phyloP scores from a whole-genome alignment of 2,888 invertebrate genomes.

The Sinotaia quadrata region DNA sequence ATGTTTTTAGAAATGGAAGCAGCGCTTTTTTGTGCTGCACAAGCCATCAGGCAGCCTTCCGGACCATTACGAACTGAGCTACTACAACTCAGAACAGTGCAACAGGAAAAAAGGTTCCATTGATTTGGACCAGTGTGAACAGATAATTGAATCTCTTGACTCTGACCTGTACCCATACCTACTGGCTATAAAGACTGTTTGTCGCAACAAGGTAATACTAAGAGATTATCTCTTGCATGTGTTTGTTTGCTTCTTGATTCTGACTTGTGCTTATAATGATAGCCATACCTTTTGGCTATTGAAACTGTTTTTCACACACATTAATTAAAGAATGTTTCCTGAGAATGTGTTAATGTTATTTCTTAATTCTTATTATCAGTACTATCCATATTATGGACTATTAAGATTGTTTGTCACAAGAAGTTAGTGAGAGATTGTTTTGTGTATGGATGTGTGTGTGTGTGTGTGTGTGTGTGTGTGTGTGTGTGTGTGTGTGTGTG shows the following conservation, averaged over 20 bases:
- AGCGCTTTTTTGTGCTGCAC: constrained; percentile 90
- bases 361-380: too few relatives aligned
- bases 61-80: constrained; percentile 93
- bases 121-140: constrained; percentile 95
- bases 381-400: too few relatives aligned
- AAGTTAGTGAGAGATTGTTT: too few relatives aligned
- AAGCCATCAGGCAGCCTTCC: constrained; percentile 93
- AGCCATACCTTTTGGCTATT: background rate
- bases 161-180: constrained; percentile 63
- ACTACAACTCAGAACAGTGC: constrained; percentile 83
- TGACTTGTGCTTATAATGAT: too few relatives aligned
- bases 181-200: constrained; percentile 66
- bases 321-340: too few relatives aligned
- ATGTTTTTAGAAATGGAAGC: constrained; percentile 88
- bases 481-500: constrained; percentile 3
- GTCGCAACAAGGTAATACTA: constrained; percentile 67
- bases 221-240: background rate
- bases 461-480: constrained; percentile 5
- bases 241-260: background rate
- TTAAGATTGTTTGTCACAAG: too few relatives aligned
- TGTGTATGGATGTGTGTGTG: constrained; percentile 5
- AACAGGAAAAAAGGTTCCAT: constrained; percentile 74
- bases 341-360: too few relatives aligned
- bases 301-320: background rate
- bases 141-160: constrained; percentile 77